Conservation (phyloP, 2,797 vertebrate species). For the Silurus lanzhouensis region DNA sequence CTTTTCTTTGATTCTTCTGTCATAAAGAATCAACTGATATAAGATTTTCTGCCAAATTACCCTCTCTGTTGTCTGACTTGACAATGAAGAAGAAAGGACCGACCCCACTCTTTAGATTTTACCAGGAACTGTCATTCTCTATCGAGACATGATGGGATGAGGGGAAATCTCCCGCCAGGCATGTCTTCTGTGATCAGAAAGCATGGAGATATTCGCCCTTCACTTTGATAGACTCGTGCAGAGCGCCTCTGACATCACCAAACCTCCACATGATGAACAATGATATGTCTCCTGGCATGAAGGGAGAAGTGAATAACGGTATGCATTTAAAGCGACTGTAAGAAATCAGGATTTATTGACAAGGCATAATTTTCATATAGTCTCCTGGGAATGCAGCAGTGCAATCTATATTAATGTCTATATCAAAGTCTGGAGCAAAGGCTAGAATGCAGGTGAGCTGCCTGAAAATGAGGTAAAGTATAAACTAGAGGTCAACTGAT, state of each 20-base stretch:
- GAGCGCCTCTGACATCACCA: conserved; percentile 45
- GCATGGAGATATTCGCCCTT: conserved; percentile 58
- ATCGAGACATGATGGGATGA: conserved; percentile 58
- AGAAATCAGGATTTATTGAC: conserved; percentile 16
- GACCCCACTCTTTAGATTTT: conserved; percentile 48
- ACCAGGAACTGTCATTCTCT: conserved; percentile 60
- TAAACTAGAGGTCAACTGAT: too few relatives aligned
- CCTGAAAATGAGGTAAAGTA: not conserved
- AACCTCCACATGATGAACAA: conserved; percentile 51
- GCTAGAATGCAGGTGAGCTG: not conserved
- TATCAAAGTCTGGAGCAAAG: not conserved
- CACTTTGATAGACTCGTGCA: conserved; percentile 66
- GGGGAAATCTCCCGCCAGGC: conserved; percentile 62
- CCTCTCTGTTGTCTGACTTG: conserved; percentile 51
- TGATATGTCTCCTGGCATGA: conserved; percentile 42
- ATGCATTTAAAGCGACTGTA: conserved; percentile 32
- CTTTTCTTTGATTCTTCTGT: conserved; percentile 12
- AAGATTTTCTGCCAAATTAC: conserved; percentile 29
- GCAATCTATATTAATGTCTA: not conserved
- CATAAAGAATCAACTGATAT: conserved; percentile 26
- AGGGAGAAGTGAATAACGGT: conserved; percentile 37
- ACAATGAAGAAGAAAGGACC: conserved; percentile 35
- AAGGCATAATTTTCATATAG: conserved; percentile 19
- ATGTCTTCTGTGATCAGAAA: conserved; percentile 61
- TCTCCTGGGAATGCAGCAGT: not conserved